A percentile compares a stretch with the other conserved stretches of the same genome.
Conservation (phyloP, 2,113 vertebrate genomes). For the Alosa alosa region DNA sequence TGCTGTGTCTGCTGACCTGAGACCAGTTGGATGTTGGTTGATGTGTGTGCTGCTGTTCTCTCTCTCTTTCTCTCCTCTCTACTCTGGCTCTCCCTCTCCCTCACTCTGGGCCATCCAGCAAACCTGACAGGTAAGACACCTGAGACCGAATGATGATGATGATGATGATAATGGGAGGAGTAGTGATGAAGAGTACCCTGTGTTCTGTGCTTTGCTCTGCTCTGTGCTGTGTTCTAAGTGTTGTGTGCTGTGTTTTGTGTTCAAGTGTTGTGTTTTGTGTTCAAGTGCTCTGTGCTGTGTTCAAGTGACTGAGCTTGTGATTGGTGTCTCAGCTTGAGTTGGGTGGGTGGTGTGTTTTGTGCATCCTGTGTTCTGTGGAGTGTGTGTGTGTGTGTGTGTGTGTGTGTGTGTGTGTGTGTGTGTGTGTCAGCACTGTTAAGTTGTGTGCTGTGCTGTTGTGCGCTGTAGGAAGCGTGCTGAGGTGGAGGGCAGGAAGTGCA, state of each 20-base stretch:
- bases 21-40: not conserved
- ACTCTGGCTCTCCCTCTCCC: constrained; percentile 70
- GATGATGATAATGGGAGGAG: not conserved
- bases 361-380: not conserved
- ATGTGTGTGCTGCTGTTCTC: constrained; percentile 1
- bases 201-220: not conserved
- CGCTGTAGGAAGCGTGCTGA: constrained; percentile 89
- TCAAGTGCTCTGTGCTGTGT: no score
- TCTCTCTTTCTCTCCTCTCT: constrained; percentile 62
- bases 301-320: no score
- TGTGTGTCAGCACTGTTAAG: not conserved
- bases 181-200: not conserved
- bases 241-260: no score
- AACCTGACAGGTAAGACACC: constrained; percentile 94
- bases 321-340: no score
- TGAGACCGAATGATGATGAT: constrained; percentile 31
- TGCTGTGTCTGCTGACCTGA: no score
- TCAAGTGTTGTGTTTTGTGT: no score
- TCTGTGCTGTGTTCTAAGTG: no score
- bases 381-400: not conserved
- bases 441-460: constrained; percentile 19
- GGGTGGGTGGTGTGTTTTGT: not conserved
- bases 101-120: constrained; percentile 85
- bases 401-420: not conserved
- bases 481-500: constrained; percentile 93